Percentiles rank a stretch among this genome's conserved stretches.
Conservation (phyloP, 2,888 invertebrate species). For the Scelioninae gen. 2 region DNA sequence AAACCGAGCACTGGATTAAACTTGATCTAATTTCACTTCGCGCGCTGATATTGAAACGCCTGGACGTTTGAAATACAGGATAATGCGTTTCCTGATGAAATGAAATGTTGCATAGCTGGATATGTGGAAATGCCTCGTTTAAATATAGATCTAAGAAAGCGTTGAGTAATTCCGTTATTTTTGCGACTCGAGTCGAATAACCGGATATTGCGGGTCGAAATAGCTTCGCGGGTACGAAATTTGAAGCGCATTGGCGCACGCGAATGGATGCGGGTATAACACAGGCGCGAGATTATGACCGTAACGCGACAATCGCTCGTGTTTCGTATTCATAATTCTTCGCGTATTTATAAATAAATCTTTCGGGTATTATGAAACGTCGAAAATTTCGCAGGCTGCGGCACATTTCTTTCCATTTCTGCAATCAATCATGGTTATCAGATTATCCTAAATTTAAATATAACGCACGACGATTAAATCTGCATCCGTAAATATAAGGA, state of each 20-base stretch:
- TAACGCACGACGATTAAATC: conserved; percentile 16
- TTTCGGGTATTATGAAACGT: no score
- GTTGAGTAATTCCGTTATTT: conserved; percentile 33
- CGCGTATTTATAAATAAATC: no score
- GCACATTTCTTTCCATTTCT: neutral
- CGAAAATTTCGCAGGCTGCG: no score
- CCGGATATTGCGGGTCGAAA: conserved; percentile 31
- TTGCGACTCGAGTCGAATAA: conserved; percentile 34
- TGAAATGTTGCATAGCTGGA: conserved; percentile 22
- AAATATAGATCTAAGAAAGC: conserved; percentile 28
- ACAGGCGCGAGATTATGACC: no score
- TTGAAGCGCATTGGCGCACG: conserved; percentile 16
- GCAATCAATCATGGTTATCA: conserved; percentile 2
- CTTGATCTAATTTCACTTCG: conserved; percentile 41
- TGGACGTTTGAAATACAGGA: conserved; percentile 17
- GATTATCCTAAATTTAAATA: conserved; percentile 10
- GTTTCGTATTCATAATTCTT: no score
- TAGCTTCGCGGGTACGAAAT: conserved; percentile 19
- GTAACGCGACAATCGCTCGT: no score
- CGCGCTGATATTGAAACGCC: conserved; percentile 29
- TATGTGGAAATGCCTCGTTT: conserved; percentile 41
- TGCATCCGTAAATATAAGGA: neutral
- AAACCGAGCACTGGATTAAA: conserved; percentile 30
- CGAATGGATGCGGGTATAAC: no score
- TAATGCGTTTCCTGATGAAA: conserved; percentile 31